Base-by-base conservation (phyloP, 2,888 invertebrate species). In the Ectemnius continuus region DNA sequence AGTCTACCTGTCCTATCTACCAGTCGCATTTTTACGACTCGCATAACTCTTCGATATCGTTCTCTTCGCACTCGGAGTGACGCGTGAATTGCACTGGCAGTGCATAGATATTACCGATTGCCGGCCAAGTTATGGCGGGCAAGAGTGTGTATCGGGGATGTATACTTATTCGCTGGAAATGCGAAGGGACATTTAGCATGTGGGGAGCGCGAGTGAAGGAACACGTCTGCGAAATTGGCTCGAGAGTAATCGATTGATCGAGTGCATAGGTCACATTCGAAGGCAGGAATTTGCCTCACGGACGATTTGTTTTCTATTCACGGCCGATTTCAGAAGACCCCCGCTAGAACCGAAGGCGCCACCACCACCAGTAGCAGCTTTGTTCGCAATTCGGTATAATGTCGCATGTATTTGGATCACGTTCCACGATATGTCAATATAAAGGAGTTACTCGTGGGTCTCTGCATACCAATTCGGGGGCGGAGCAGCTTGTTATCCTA, bases 321-420 rank as follows among this genome's bases (percentile, higher is more conserved):
- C 86, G 87, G 85, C 76, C 88, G 86, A 91, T 90, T 91, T 83
- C 70, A 83, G 81, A 78, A 73, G 83, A 67, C 75, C 59, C 75
- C 71, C 63, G 78, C 73, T 59, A 52, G 52, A 5, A 52, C 1
- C 52, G 52, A 14, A 16, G 59, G 66, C 69, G 52, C 61, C 71
- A 48, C 36, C 61, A 28, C 23, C 59, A 62, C 23, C 57, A 60
- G 63, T 56, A 60, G 67, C 65, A 60, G 84, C 84, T 90, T 89
- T 89, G 88, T 89, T 88, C 89, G 85, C 84, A 84, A 85, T 87
- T 87, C 83, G 87, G 89, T 91, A 91, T 90, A 91, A 91, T 91
- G 89, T 88, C 83, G 85, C 89, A 90, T 88, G 90, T 91, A 91
- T 91, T 91, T 90, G 91, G 91, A 90, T 91, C 91, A 91, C 91